phyloP scores from a whole-genome alignment of 2,797 vertebrate genomes.

The Oreochromis grahami region DNA sequence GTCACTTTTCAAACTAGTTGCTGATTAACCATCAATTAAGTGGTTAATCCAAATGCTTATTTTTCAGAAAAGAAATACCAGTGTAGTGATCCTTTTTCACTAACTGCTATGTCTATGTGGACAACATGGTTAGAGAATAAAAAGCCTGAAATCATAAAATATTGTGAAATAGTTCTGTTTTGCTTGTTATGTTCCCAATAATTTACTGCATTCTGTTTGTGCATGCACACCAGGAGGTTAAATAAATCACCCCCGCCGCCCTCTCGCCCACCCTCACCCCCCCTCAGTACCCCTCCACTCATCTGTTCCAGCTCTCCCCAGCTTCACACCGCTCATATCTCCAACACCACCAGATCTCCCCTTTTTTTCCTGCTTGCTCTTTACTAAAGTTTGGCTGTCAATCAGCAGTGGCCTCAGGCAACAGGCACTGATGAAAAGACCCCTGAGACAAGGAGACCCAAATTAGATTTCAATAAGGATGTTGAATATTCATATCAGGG shows the following conservation, averaged over 20 bases:
- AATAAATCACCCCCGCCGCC: constrained; percentile 29
- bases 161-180: neutral
- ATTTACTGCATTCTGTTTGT: constrained; percentile 64
- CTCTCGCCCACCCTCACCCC: neutral
- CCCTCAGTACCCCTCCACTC: constrained; percentile 46
- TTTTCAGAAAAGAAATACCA: neutral
- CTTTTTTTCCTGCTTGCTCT: constrained; percentile 69
- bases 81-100: neutral
- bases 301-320: constrained; percentile 66
- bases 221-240: constrained; percentile 62
- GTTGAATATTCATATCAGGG: constrained; percentile 95
- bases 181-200: constrained; percentile 4
- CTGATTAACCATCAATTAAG: neutral
- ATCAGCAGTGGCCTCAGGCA: constrained; percentile 90
- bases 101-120: neutral
- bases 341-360: constrained; percentile 66
- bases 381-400: constrained; percentile 91
- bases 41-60: neutral
- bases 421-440: constrained; percentile 98
- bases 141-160: neutral
- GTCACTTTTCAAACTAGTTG: neutral
- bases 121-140: neutral
- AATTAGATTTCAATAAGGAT: constrained; percentile 99
- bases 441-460: constrained; percentile 94
- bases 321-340: constrained; percentile 70